Evolutionary conservation across 2,888 invertebrate species (phyloP), one percentile per base, ranked within the genome.

Genomic region (Oegoconia quadripuncta): DNA sequence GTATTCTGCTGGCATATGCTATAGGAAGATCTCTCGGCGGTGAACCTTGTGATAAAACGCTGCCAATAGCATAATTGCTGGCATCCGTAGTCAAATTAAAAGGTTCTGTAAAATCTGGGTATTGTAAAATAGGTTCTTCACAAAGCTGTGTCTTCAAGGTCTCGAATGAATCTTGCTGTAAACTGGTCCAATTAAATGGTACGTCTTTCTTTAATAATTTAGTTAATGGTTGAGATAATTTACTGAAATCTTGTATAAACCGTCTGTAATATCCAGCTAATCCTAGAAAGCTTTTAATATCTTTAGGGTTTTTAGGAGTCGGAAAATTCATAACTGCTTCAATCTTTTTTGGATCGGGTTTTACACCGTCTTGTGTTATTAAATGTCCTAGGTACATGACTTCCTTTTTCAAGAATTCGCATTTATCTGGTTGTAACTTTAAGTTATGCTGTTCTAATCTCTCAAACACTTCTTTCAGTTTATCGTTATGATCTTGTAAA

Each of bases 361-460:
- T 16, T 0, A 65, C 53, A 4, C 62, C 69, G 3, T 56, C 7
- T 12, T 50, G 41, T 0, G 46, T 46, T 1, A 64, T 63, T 3
- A 56, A 26, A 28, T 59, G 61, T 1, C 63, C 64, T 16, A 62
- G 23, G 40, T 49, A 49, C n/a, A 20, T 12, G 3, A 34, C 32
- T 34, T 42, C 39, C 1, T 12, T 34, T 37, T 34, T 40, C 8
- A 43, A 15, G 22, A 47, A 47, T 25, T 47, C 44, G 12, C 43
- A 46, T 34, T 46, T 46, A 11, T 41, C 36, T 20, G 43, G 40
- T 18, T 46, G 42, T 13, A 44, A 11, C 36, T 46, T 46, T 9
- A 45, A 30, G 16, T 45, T 45, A 33, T 25, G 11, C 9, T 37
- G 3, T 18, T 7, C n/a, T 20, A 47, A 15, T 27, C 40, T 37